These are phyloP conservation scores for Sphecodes monilicornis DNA, from an alignment of 2,888 invertebrate genomes.

Conservation along the genomic window DNA sequence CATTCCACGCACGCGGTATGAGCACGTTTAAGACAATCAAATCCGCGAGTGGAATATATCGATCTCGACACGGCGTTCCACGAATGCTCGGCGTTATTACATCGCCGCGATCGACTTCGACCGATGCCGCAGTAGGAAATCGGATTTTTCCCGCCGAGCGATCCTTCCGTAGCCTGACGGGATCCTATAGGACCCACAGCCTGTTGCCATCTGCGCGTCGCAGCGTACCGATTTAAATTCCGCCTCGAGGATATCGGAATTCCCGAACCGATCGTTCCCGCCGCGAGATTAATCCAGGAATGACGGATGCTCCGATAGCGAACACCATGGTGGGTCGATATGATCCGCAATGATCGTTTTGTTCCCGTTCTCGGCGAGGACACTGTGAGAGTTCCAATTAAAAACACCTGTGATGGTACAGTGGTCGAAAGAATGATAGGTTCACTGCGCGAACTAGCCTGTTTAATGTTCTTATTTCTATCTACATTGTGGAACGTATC, in stretches of 20 bases:
- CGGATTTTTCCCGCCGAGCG: constrained; percentile 30
- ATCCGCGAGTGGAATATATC: constrained; percentile 39
- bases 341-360: background rate
- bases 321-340: background rate
- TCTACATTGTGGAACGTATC: too few species aligned
- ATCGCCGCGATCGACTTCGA: background rate
- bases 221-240: constrained; percentile 9
- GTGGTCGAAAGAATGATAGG: too few species aligned
- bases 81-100: constrained; percentile 37
- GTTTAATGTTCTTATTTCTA: too few species aligned
- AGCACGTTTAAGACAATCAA: constrained; percentile 32
- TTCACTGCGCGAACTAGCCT: too few species aligned
- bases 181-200: background rate
- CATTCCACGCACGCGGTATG: constrained; percentile 37
- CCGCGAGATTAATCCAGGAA: constrained; percentile 1
- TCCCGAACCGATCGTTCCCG: background rate
- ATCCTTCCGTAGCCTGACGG: background rate
- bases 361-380: background rate
- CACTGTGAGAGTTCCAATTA: background rate
- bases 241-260: constrained; percentile 16
- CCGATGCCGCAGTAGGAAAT: constrained; percentile 18
- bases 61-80: constrained; percentile 45
- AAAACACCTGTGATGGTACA: background rate
- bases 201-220: constrained; percentile 6
- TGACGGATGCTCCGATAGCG: background rate